Conservation (phyloP, 2,113 vertebrate species). For the Ibidorhyncha struthersii region DNA sequence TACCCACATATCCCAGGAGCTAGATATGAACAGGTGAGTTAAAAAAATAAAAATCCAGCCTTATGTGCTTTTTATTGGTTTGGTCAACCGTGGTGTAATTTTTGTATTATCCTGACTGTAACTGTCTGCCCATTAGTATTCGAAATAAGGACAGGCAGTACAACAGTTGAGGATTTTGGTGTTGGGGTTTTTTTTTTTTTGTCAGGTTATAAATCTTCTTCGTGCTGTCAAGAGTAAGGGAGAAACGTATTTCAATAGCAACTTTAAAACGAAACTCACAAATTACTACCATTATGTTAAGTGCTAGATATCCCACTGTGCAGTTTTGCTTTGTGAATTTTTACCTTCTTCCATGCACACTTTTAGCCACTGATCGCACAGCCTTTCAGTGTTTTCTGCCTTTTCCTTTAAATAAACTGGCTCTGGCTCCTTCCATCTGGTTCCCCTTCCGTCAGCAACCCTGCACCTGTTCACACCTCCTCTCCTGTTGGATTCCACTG, state of each 20-base stretch:
- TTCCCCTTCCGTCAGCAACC: slow-evolving; percentile 99
- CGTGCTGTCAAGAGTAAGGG: slow-evolving; percentile 69
- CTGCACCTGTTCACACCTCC: slow-evolving; percentile 99
- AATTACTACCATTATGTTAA: slow-evolving; percentile 85
- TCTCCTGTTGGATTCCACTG: slow-evolving; percentile 99
- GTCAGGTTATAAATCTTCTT: slow-evolving; percentile 71
- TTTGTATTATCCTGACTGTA: slow-evolving; percentile 50
- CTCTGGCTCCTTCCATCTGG: slow-evolving; percentile 99
- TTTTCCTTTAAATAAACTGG: slow-evolving; percentile 99
- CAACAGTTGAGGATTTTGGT: background rate
- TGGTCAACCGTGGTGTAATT: slow-evolving; percentile 31
- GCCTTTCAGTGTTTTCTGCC: slow-evolving; percentile 87
- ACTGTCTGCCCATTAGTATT: slow-evolving; percentile 22
- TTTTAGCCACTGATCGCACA: slow-evolving; percentile 87
- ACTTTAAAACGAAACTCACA: slow-evolving; percentile 82
- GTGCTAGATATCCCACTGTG: slow-evolving; percentile 83
- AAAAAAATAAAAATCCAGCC: slow-evolving; percentile 50
- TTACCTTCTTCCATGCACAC: slow-evolving; percentile 85
- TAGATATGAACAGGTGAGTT: background rate
- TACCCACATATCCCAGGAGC: slow-evolving; percentile 16
- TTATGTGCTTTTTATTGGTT: slow-evolving; percentile 24
- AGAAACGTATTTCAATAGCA: slow-evolving; percentile 78
- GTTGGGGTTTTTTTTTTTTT: background rate
- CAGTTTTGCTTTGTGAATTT: slow-evolving; percentile 86
- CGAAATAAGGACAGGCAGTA: slow-evolving; percentile 19